These are phyloP conservation scores for Sussaba pulchella DNA, from an alignment of 2,888 invertebrate genomes.

Conservation along the genomic window DNA sequence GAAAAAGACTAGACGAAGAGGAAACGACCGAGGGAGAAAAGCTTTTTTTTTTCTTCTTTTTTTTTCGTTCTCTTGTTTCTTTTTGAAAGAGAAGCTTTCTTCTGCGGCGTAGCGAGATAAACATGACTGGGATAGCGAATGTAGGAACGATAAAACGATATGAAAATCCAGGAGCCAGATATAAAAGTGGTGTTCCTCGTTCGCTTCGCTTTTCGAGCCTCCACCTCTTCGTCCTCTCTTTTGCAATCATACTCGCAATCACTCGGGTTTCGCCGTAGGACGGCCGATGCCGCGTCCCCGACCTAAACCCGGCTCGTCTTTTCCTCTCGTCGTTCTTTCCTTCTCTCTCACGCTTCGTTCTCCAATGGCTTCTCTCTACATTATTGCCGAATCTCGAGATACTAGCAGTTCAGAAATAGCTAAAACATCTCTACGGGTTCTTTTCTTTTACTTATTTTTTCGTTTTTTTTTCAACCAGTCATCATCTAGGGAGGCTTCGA, in stretches of 20 bases:
- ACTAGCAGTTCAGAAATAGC: slow-evolving; percentile 50
- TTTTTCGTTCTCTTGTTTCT: too few species aligned
- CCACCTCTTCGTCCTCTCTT: slow-evolving; percentile 53
- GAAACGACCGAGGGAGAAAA: slow-evolving; percentile 28
- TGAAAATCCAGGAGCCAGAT: slow-evolving; percentile 74
- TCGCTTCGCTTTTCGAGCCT: slow-evolving; percentile 65
- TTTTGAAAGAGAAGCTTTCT: slow-evolving; percentile 48
- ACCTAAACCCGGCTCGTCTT: not conserved
- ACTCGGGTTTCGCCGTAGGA: slow-evolving; percentile 37
- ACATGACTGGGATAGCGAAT: slow-evolving; percentile 75
- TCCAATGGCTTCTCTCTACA: slow-evolving; percentile 60
- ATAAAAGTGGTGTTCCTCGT: slow-evolving; percentile 74
- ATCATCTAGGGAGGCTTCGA: not conserved
- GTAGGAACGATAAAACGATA: slow-evolving; percentile 76
- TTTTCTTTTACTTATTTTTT: not conserved
- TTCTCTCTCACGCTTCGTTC: slow-evolving; percentile 16
- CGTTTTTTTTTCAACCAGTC: not conserved
- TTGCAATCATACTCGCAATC: slow-evolving; percentile 67
- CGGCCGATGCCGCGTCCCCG: too few species aligned
- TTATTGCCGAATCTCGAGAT: slow-evolving; percentile 67
- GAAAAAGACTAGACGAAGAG: slow-evolving; percentile 43
- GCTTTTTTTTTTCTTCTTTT: slow-evolving; percentile 17
- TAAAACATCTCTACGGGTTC: slow-evolving; percentile 22
- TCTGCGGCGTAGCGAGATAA: slow-evolving; percentile 70
- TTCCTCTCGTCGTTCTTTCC: not conserved